phyloP scores from a whole-genome alignment of 2,888 invertebrate genomes.

The Onchidella celtica region DNA sequence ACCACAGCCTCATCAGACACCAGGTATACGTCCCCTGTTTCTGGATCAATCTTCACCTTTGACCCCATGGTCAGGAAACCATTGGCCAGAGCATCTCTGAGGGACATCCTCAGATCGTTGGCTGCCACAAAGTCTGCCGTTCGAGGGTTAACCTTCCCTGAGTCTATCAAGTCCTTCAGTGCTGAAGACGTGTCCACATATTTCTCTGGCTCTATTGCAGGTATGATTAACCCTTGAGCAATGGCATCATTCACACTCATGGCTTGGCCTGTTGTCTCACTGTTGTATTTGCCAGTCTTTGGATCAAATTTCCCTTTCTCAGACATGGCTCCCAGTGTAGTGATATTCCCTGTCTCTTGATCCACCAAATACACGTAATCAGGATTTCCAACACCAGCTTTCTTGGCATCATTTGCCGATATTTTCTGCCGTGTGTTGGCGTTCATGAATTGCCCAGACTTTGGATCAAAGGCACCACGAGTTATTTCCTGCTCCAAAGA shows the following conservation, averaged over 20 bases:
- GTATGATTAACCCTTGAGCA: slow-evolving; percentile 85
- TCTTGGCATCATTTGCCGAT: slow-evolving; percentile 87
- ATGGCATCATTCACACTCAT: slow-evolving; percentile 87
- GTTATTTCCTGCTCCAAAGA: slow-evolving; percentile 77
- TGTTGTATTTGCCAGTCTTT: slow-evolving; percentile 83
- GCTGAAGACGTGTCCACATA: slow-evolving; percentile 71
- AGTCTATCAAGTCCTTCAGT: slow-evolving; percentile 72
- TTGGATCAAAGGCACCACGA: slow-evolving; percentile 78
- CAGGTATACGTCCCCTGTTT: slow-evolving; percentile 68
- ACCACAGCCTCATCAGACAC: slow-evolving; percentile 74
- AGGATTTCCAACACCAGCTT: slow-evolving; percentile 78
- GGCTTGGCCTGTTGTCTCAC: slow-evolving; percentile 84
- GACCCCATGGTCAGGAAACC: slow-evolving; percentile 86
- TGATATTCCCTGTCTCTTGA: slow-evolving; percentile 69
- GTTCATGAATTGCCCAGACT: slow-evolving; percentile 80
- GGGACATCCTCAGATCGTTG: slow-evolving; percentile 82
- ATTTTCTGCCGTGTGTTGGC: slow-evolving; percentile 81
- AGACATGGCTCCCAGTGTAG: slow-evolving; percentile 69
- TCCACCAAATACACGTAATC: slow-evolving; percentile 75
- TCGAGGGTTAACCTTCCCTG: slow-evolving; percentile 71
- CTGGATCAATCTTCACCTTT: slow-evolving; percentile 82
- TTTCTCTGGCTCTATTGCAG: slow-evolving; percentile 68
- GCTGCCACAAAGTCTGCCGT: slow-evolving; percentile 71
- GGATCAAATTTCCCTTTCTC: slow-evolving; percentile 83
- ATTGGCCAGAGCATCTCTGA: slow-evolving; percentile 85